Base-by-base conservation (phyloP, 2,113 vertebrate species). In the Holacanthus passer region DNA sequence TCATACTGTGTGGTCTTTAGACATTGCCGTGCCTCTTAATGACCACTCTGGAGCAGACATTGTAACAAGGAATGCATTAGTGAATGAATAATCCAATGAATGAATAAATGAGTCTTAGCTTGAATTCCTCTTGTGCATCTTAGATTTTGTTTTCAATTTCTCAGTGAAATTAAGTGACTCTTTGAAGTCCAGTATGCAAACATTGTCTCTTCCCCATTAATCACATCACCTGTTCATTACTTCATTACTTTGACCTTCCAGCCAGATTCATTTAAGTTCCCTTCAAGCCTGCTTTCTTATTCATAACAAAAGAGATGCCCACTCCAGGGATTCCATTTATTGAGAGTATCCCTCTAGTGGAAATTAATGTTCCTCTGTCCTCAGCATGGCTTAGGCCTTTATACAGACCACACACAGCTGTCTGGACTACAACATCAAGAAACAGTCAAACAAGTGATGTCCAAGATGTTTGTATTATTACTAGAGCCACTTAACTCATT, bases 171-270 rank as follows among this genome's bases (percentile, higher is more conserved):
- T 3, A 68, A 37, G 29, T 1, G 2, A 58, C 22, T 41, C n/a
- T 31, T 39, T 39, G 2, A 66, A 76, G 47, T n/a, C 31, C 55
- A 13, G 12, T 53, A 39, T 84, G 77, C 63, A 82, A 73, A 67
- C 67, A 41, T 24, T 50, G 52, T 74, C 20, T 67, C n/a, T 55
- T 50, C 32, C 5, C 17, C 73, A 79, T 82, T 82, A 71, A 72
- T 79, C 66, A 68, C 71, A 27, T 48, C 2, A 14, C 39, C 17
- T 50, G 58, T 67, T 73, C 22, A 66, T 77, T 84, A 70, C 71
- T 65, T 82, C 41, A 71, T 82, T 60, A 72, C 14, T 82, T 27
- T 59, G 66, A 72, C 78, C 78, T 68, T 84, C n/a, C 41, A 70
- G 66, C 48, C 16, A 14, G 79, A 85, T 81, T 83, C 2, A 74